phyloP scores from a whole-genome alignment of 2,888 invertebrate genomes.

The Lapara coniferarum region DNA sequence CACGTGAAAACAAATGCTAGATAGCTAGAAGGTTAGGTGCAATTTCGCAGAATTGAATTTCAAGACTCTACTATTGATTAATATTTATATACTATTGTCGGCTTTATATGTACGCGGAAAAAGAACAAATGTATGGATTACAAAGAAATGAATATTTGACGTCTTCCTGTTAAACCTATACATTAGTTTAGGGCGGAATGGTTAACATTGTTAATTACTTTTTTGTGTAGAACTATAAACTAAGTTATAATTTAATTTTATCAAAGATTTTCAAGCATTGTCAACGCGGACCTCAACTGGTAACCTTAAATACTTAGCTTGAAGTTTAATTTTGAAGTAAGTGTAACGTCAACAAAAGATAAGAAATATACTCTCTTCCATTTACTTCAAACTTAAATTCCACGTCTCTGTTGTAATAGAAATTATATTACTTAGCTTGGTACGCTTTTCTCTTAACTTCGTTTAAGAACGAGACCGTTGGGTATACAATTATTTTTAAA shows the following conservation, averaged over 20 bases:
- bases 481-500: not conserved
- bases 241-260: not conserved
- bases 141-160: too few species aligned
- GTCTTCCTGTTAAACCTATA: too few species aligned
- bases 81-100: too few species aligned
- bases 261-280: not conserved
- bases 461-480: not conserved
- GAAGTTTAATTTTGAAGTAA: slow-evolving; percentile 31
- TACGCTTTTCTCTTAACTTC: slow-evolving; percentile 1
- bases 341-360: slow-evolving; percentile 30
- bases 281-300: not conserved
- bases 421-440: not conserved
- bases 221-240: not conserved
- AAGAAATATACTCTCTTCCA: slow-evolving; percentile 31
- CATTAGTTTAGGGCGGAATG: too few species aligned
- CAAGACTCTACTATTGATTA: too few species aligned
- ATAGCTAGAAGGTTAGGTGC: too few species aligned
- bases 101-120: too few species aligned
- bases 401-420: slow-evolving; percentile 12
- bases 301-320: not conserved
- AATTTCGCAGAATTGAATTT: not conserved
- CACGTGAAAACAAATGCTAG: too few species aligned
- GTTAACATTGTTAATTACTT: not conserved
- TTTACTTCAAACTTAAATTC: slow-evolving; percentile 29
- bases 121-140: too few species aligned